phyloP scores from a whole-genome alignment of 2,888 invertebrate genomes.

The Clostera curtula region DNA sequence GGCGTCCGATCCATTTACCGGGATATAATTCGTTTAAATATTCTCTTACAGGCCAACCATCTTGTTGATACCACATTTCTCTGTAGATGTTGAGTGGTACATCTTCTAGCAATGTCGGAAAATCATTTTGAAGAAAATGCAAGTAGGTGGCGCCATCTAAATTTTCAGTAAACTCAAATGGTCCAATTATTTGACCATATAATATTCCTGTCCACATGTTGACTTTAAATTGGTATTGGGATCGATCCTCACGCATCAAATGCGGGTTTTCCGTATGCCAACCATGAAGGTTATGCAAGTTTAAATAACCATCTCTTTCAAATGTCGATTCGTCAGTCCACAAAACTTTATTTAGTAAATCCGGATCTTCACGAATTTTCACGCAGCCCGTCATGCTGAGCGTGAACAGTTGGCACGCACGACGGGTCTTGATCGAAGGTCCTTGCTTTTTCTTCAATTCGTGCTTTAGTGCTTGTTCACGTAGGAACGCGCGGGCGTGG shows the following conservation, averaged over 20 bases:
- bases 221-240: not conserved
- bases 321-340: not conserved
- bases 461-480: too few species aligned
- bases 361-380: slow-evolving; percentile 5
- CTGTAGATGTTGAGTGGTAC: not conserved
- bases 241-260: not conserved
- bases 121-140: not conserved
- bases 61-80: not conserved
- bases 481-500: too few species aligned
- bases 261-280: not conserved
- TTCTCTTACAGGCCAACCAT: not conserved
- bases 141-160: not conserved
- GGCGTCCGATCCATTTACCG: not conserved
- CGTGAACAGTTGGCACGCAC: too few species aligned
- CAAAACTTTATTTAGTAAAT: slow-evolving; percentile 7
- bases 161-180: not conserved
- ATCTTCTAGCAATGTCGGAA: not conserved
- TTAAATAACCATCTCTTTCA: not conserved
- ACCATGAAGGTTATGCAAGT: not conserved
- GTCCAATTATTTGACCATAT: not conserved
- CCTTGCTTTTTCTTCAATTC: too few species aligned
- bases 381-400: too few species aligned
- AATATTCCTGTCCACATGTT: not conserved
- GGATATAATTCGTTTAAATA: not conserved
- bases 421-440: too few species aligned